A percentile compares a stretch with the other conserved stretches of the same genome.
phyloP scores from a whole-genome alignment of 2,888 invertebrate genomes.

The Tanypteryx hageni region DNA sequence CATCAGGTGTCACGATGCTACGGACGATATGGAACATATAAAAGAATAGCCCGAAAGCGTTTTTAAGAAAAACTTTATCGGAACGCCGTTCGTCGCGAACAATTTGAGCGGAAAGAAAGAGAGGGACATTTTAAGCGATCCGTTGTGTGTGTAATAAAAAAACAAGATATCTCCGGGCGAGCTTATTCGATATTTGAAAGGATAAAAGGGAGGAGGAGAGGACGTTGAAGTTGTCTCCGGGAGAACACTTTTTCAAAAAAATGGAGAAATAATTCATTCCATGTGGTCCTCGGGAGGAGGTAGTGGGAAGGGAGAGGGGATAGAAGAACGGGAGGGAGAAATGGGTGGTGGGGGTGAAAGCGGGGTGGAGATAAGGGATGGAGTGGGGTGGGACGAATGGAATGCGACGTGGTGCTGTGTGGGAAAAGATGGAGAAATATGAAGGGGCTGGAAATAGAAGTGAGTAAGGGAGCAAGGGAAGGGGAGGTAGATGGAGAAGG shows the following conservation, averaged over 20 bases:
- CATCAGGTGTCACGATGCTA: background rate
- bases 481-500: background rate
- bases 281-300: background rate
- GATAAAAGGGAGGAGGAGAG: background rate
- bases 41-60: background rate
- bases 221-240: background rate
- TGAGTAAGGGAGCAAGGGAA: slow-evolving; percentile 12
- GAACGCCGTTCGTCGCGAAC: background rate
- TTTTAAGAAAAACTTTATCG: slow-evolving; percentile 22
- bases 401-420: slow-evolving; percentile 36
- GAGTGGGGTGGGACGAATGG: background rate
- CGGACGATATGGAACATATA: background rate
- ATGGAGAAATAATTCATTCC: slow-evolving; percentile 30
- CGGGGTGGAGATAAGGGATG: background rate
- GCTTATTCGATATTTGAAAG: background rate
- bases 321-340: background rate
- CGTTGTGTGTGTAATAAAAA: background rate
- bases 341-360: background rate
- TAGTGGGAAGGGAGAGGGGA: background rate
- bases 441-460: slow-evolving; percentile 59
- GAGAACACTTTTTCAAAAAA: background rate
- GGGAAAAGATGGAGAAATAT: slow-evolving; percentile 62
- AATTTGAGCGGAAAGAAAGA: slow-evolving; percentile 32
- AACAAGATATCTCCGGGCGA: background rate
- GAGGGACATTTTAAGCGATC: background rate